A percentile compares a stretch with the other conserved stretches of the same genome.
phyloP scores from a whole-genome alignment of 2,888 invertebrate species.

The Dendrolimus pini region DNA sequence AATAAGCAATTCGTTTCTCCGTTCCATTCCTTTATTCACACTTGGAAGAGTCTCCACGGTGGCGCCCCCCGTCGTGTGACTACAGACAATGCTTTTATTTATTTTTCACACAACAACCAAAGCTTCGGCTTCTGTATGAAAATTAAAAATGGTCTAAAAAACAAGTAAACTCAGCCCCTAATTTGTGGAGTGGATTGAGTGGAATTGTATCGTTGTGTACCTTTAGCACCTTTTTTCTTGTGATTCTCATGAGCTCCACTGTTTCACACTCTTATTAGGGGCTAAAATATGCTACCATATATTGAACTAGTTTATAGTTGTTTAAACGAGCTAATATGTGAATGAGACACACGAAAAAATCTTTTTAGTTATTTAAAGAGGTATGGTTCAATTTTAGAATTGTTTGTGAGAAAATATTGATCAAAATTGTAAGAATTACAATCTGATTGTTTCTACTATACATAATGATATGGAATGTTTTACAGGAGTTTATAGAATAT shows the following conservation, averaged over 20 bases:
- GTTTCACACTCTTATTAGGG: conserved; percentile 4
- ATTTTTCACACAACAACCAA: conserved; percentile 3
- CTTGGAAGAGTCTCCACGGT: conserved; percentile 9
- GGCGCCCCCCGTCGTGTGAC: conserved; percentile 4
- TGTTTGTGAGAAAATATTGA: too few species aligned
- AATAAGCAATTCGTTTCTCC: conserved; percentile 27
- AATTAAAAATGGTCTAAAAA: neutral
- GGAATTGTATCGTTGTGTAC: neutral
- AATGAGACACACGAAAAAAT: neutral
- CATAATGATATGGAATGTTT: too few species aligned
- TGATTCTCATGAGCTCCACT: conserved; percentile 3
- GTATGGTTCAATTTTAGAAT: too few species aligned
- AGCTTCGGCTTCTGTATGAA: neutral
- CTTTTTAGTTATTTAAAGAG: too few species aligned
- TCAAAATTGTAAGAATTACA: too few species aligned
- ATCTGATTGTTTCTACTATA: too few species aligned
- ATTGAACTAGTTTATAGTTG: neutral
- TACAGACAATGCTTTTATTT: conserved; percentile 1
- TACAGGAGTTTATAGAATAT: too few species aligned
- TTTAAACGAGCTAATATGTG: neutral
- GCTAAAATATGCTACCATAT: neutral
- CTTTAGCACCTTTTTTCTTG: conserved; percentile 3
- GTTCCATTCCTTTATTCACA: conserved; percentile 23
- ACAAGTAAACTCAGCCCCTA: neutral
- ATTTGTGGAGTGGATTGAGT: neutral